A percentile compares a stretch with the other conserved stretches of the same genome.
Conservation (phyloP, 2,888 invertebrate genomes). For the Limenitis camilla region DNA sequence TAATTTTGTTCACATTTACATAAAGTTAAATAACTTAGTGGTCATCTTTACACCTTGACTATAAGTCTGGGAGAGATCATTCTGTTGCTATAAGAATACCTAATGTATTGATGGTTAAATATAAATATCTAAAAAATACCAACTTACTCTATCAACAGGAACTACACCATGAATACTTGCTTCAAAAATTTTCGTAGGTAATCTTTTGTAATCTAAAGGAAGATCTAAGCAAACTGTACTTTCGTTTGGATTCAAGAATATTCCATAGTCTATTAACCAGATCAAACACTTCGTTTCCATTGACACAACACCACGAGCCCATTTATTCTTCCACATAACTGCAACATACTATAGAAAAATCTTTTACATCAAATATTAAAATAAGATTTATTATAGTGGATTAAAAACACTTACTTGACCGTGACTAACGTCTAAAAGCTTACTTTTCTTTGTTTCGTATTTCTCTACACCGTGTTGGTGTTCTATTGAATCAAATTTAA, state of each 20-base stretch:
- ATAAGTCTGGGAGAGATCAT: too few relatives aligned
- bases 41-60: too few relatives aligned
- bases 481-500: conserved; percentile 16
- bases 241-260: conserved; percentile 36
- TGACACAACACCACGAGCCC: conserved; percentile 43
- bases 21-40: too few relatives aligned
- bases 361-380: background rate
- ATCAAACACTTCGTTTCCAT: conserved; percentile 40
- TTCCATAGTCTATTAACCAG: conserved; percentile 49
- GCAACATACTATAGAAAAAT: conserved; percentile 42
- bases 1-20: too few relatives aligned
- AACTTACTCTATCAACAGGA: conserved; percentile 42
- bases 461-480: conserved; percentile 13
- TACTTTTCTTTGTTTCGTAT: background rate
- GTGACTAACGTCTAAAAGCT: conserved; percentile 31
- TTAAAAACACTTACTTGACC: conserved; percentile 38
- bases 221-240: conserved; percentile 36
- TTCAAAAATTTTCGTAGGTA: conserved; percentile 49
- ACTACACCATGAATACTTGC: conserved; percentile 49
- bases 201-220: conserved; percentile 36
- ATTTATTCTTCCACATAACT: conserved; percentile 41
- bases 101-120: too few relatives aligned
- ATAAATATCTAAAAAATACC: too few relatives aligned
- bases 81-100: too few relatives aligned
- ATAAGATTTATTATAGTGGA: background rate